A percentile compares a stretch with the other conserved stretches of the same genome.
Evolutionary conservation across 2,888 invertebrate species (phyloP).

Genomic region (Andricus curvator): DNA sequence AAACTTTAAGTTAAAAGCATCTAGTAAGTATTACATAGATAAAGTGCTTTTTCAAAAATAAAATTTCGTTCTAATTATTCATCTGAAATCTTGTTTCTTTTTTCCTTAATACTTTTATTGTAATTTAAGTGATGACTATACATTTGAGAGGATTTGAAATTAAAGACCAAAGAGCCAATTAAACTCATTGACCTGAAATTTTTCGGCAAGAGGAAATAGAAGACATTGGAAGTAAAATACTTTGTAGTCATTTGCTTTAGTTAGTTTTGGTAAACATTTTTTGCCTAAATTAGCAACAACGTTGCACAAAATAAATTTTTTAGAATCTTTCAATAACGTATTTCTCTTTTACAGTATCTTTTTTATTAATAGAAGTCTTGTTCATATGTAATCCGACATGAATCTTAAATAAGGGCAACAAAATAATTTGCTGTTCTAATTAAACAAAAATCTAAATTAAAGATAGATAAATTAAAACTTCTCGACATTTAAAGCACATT

Average conservation of each 20-base stretch:
- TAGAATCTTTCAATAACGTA: neutral
- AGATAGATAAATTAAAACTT: no score
- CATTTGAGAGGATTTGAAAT: conserved; percentile 9
- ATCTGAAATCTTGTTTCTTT: neutral
- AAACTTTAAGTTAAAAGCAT: neutral
- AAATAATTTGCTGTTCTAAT: no score
- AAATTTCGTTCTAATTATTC: neutral
- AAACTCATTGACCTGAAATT: conserved; percentile 33
- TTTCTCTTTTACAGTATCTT: neutral
- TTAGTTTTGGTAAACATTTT: neutral
- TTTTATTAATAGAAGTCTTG: neutral
- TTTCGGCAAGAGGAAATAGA: conserved; percentile 12
- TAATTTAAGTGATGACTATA: neutral
- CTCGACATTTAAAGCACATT: no score
- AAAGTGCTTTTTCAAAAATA: neutral
- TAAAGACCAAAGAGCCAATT: conserved; percentile 31
- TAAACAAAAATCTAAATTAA: no score
- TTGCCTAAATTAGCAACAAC: neutral
- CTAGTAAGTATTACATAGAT: no score
- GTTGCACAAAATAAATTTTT: neutral
- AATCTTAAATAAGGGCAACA: no score
- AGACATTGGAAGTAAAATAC: neutral
- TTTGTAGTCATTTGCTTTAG: neutral
- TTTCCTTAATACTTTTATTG: neutral
- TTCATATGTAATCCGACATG: no score